phyloP scores from a whole-genome alignment of 2,888 invertebrate genomes.

The Prostheceraeus crozeri region DNA sequence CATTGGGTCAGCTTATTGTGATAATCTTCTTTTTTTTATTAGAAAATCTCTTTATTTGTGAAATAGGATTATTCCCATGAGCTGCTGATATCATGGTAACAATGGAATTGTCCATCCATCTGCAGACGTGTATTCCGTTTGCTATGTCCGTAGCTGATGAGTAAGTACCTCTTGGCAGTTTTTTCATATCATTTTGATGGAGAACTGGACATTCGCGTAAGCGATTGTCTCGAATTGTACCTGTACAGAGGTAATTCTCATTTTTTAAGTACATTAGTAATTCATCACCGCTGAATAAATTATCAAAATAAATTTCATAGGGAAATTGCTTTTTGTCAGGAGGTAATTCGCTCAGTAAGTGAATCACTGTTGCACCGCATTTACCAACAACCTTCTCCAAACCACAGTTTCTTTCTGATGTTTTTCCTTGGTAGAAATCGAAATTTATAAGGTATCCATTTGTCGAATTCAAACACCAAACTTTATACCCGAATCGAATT shows the following conservation, averaged over 20 bases:
- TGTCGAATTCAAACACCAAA: conserved; percentile 46
- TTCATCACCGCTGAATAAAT: conserved; percentile 45
- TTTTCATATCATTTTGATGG: conserved; percentile 7
- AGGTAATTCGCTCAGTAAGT: conserved; percentile 39
- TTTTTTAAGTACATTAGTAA: conserved; percentile 33
- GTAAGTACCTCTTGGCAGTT: conserved; percentile 12
- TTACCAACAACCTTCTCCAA: conserved; percentile 40
- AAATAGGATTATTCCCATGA: conserved; percentile 15
- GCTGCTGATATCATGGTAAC: background rate
- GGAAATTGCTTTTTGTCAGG: conserved; percentile 39
- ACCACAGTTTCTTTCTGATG: conserved; percentile 33
- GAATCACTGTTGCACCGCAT: conserved; percentile 41
- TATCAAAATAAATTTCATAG: conserved; percentile 44
- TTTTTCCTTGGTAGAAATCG: conserved; percentile 47
- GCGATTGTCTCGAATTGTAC: conserved; percentile 9
- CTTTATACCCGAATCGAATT: conserved; percentile 48
- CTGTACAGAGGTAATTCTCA: conserved; percentile 9
- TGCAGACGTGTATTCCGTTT: background rate
- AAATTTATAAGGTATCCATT: conserved; percentile 48
- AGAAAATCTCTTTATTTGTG: conserved; percentile 18
- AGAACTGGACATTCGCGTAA: too few species aligned
- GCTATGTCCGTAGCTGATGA: background rate
- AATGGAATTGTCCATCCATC: background rate
- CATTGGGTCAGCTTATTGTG: too few species aligned
- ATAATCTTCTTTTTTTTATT: background rate